Conservation (phyloP, 2,113 vertebrate genomes). For the Aepyceros melampus region DNA sequence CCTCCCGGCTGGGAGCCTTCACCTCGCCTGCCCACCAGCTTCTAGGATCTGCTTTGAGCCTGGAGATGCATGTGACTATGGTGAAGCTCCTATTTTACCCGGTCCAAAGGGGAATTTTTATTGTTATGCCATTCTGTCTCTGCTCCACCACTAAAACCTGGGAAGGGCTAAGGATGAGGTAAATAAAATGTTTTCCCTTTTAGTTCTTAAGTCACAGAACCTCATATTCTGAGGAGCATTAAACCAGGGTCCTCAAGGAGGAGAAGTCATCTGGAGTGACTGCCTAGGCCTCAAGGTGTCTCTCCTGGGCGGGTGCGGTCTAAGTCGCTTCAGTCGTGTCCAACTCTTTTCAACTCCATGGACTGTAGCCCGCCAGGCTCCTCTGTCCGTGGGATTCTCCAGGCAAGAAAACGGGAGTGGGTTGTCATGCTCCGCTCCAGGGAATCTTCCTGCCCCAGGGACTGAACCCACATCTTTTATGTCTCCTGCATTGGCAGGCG, state of each 20-base stretch:
- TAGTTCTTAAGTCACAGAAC: background rate
- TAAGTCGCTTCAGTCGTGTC: fast-evolving
- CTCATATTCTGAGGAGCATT: background rate
- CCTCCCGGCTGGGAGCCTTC: background rate
- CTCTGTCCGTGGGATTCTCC: background rate
- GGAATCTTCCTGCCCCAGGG: background rate
- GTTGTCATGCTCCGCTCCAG: background rate
- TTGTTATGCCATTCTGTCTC: background rate
- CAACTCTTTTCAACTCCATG: background rate
- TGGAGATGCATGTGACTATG: background rate
- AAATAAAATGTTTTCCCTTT: background rate
- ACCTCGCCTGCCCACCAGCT: background rate
- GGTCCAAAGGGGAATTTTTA: background rate
- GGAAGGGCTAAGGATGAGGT: background rate
- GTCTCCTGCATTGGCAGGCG: fast-evolving
- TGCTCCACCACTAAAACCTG: background rate
- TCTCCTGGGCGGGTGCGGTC: background rate
- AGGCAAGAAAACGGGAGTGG: background rate
- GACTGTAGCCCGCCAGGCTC: background rate
- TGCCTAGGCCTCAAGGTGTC: fast-evolving
- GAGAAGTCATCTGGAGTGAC: background rate
- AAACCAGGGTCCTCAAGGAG: background rate
- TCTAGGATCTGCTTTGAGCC: background rate
- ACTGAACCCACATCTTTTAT: background rate
- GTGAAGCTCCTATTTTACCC: background rate